Percentiles rank a stretch among this genome's conserved stretches.
phyloP scores from a whole-genome alignment of 2,797 vertebrate genomes.

The Trematocara caparti region DNA sequence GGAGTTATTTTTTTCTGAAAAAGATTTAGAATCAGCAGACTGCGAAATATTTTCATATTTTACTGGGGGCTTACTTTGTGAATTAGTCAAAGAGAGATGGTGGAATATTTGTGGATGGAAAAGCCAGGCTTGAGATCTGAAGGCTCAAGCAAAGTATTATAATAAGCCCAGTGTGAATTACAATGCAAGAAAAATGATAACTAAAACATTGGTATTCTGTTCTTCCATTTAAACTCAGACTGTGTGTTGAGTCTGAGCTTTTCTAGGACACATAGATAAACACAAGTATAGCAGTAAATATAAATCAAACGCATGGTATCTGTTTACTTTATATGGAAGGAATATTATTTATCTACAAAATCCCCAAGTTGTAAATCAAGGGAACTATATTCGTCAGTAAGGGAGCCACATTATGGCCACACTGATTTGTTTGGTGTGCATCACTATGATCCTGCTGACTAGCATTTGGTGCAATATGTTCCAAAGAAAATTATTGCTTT shows the following conservation, averaged over 20 bases:
- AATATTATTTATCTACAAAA: neutral
- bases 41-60: neutral
- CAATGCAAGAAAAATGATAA: neutral
- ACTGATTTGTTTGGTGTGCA: neutral
- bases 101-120: neutral
- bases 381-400: neutral
- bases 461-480: neutral
- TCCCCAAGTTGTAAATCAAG: neutral
- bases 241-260: neutral
- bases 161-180: neutral
- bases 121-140: neutral
- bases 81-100: neutral
- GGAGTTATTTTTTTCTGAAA: neutral
- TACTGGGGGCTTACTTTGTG: neutral
- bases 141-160: neutral
- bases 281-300: neutral
- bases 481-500: neutral
- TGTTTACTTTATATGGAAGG: neutral
- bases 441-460: neutral
- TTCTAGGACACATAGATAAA: neutral
- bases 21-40: neutral
- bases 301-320: neutral
- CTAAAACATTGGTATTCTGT: neutral
- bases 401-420: neutral
- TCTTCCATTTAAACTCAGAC: neutral